These are phyloP conservation scores for Rhipidura dahli DNA, from an alignment of 2,113 vertebrate genomes.

Conservation along the genomic window DNA sequence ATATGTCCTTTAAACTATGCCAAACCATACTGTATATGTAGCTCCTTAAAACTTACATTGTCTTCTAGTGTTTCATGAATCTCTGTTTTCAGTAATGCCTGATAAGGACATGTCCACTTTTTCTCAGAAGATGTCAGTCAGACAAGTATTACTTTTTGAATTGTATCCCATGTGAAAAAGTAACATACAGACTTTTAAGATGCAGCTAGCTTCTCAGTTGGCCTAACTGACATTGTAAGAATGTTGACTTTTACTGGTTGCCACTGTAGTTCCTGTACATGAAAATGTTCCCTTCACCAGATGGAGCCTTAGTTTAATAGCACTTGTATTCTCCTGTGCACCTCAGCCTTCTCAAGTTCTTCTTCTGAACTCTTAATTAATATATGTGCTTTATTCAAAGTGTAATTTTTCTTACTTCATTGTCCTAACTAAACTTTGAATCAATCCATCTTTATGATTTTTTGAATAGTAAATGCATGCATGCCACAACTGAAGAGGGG, in stretches of 20 bases:
- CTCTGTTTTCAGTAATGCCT: neutral
- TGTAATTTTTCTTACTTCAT: neutral
- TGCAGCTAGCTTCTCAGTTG: neutral
- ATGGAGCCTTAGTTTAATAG: neutral
- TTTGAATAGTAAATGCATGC: neutral
- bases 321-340: neutral
- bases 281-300: neutral
- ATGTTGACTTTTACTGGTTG: neutral
- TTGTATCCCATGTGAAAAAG: neutral
- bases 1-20: neutral
- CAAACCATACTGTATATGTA: neutral
- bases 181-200: neutral
- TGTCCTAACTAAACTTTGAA: neutral
- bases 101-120: neutral
- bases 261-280: neutral
- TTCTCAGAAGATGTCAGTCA: neutral
- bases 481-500: neutral
- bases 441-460: neutral
- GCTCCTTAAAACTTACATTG: neutral
- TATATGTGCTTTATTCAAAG: neutral
- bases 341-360: neutral
- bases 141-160: neutral
- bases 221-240: neutral
- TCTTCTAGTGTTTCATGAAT: neutral
- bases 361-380: conserved; percentile 12